These are phyloP conservation scores for Cryptus armator DNA, from an alignment of 2,888 invertebrate genomes.

Conservation along the genomic window DNA sequence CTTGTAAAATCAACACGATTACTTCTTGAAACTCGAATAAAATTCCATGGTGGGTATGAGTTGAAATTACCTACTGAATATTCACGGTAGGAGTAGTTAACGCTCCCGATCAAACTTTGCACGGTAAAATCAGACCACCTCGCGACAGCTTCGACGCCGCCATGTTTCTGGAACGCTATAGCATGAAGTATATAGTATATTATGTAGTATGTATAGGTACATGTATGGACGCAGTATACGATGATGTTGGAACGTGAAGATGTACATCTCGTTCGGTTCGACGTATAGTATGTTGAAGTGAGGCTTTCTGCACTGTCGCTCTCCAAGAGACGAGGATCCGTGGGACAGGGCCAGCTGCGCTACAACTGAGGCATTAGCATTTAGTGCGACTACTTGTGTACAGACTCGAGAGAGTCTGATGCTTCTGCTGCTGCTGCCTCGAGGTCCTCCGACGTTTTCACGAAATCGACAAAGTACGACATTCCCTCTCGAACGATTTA, in stretches of 20 bases:
- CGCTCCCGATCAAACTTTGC: slow-evolving; percentile 56
- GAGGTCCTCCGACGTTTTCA: slow-evolving; percentile 59
- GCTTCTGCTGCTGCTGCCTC: slow-evolving; percentile 53
- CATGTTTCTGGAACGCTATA: slow-evolving; percentile 39
- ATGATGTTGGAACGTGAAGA: slow-evolving; percentile 58
- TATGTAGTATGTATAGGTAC: slow-evolving; percentile 23
- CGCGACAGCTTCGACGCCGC: slow-evolving; percentile 34
- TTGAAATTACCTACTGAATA: slow-evolving; percentile 57
- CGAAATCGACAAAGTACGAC: slow-evolving; percentile 68
- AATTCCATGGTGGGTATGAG: slow-evolving; percentile 24
- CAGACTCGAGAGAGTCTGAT: slow-evolving; percentile 60
- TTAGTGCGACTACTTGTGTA: slow-evolving; percentile 73
- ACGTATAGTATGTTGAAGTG: slow-evolving; percentile 44
- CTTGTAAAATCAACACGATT: background rate
- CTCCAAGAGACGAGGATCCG: slow-evolving; percentile 58
- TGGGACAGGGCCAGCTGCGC: slow-evolving; percentile 66
- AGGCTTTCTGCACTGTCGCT: slow-evolving; percentile 65
- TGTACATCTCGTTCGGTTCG: slow-evolving; percentile 54
- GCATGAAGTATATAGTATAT: slow-evolving; percentile 6
- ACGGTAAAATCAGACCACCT: slow-evolving; percentile 50
- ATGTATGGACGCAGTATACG: slow-evolving; percentile 24
- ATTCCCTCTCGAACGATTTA: slow-evolving; percentile 66
- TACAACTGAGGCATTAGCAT: slow-evolving; percentile 73
- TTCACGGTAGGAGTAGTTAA: slow-evolving; percentile 44
- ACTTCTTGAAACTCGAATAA: background rate